Percentiles rank a stretch among this genome's conserved stretches.
These are phyloP conservation scores for Stenurella melanura DNA, from an alignment of 2,888 invertebrate species.

Conservation along the genomic window DNA sequence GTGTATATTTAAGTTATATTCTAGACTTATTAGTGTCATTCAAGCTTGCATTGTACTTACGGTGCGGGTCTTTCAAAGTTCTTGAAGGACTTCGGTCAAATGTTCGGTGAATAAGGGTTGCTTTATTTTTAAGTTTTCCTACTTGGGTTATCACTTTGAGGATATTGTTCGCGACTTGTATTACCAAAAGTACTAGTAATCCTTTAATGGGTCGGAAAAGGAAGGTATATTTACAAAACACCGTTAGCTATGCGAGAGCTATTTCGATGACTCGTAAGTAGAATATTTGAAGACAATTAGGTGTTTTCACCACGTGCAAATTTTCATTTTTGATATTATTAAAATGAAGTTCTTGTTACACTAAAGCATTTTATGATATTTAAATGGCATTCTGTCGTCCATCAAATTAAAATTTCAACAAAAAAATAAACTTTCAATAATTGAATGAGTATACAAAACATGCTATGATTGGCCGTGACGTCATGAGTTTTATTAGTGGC, in stretches of 20 bases:
- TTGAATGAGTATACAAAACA: no score
- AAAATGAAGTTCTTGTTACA: no score
- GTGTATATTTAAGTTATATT: constrained; percentile 58
- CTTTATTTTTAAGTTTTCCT: constrained; percentile 54
- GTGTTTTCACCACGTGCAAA: no score
- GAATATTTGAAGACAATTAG: no score
- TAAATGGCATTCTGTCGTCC: no score
- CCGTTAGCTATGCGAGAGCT: background rate
- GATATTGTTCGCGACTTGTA: constrained; percentile 9
- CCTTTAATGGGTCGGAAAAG: constrained; percentile 18
- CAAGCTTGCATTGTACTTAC: constrained; percentile 41
- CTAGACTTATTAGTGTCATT: constrained; percentile 62
- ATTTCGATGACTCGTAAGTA: no score
- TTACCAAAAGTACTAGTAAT: constrained; percentile 30
- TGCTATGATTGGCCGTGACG: no score
- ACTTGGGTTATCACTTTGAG: constrained; percentile 36
- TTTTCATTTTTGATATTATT: no score
- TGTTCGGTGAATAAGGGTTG: constrained; percentile 52
- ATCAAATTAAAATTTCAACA: no score
- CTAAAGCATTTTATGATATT: no score
- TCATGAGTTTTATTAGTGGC: no score
- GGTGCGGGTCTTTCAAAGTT: constrained; percentile 46
- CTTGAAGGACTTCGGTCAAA: constrained; percentile 63
- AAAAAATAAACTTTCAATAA: no score
- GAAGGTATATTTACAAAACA: constrained; percentile 30